Percentiles rank a stretch among this genome's conserved stretches.
phyloP scores from a whole-genome alignment of 2,113 vertebrate species.

The human (Homo sapiens) region DNA sequence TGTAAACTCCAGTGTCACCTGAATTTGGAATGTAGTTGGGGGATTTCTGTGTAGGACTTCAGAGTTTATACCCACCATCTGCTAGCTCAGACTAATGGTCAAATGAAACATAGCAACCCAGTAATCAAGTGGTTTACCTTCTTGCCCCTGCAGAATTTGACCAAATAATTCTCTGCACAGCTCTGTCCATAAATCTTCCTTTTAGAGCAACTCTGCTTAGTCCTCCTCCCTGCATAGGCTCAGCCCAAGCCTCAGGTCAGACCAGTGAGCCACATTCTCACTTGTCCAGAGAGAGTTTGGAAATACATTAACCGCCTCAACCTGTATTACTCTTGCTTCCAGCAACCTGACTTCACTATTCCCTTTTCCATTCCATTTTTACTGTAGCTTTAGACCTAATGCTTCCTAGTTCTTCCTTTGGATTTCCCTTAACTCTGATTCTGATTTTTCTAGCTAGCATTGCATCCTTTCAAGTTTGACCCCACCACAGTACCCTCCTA shows the following conservation, averaged over 20 bases:
- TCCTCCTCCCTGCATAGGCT: background rate
- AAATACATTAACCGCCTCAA: background rate
- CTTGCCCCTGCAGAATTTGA: background rate
- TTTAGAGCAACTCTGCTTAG: background rate
- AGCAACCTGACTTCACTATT: background rate
- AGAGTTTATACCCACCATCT: background rate
- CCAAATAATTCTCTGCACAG: background rate
- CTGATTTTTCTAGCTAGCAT: background rate
- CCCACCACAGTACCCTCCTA: background rate
- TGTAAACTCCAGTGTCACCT: background rate
- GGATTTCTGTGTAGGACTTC: background rate
- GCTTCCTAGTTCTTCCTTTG: background rate
- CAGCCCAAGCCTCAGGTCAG: background rate
- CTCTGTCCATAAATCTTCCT: background rate
- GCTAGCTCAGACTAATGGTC: background rate
- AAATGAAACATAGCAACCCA: background rate
- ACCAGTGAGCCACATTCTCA: background rate
- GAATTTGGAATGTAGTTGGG: background rate
- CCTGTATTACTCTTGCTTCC: background rate
- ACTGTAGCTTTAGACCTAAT: background rate
- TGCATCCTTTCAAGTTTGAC: background rate
- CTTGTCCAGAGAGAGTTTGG: background rate
- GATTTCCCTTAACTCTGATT: background rate
- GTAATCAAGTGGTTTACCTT: background rate
- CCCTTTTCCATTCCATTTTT: background rate